Base-by-base conservation (phyloP, 2,797 vertebrate species). In the Esox masquinongy region DNA sequence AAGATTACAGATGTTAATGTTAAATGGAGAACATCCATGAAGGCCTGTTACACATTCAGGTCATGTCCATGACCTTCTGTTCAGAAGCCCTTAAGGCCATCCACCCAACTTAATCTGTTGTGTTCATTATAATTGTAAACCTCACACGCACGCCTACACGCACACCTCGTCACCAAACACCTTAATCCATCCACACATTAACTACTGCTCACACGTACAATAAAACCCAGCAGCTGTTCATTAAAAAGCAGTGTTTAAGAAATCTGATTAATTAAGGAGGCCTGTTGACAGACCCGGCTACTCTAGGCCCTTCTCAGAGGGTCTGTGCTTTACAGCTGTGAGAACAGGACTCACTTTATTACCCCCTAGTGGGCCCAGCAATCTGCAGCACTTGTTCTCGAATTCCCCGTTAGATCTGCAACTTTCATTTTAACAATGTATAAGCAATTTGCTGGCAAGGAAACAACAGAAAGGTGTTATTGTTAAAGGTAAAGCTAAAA, bases 211-310 rank as follows among this genome's bases (percentile, higher is more conserved):
- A 50, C 72, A 74, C 78, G 64, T 61, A 81, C 77, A 80, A 84
- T 75, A 78, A 88, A 87, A 74, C 76, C 59, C 81, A 77, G 82
- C 89, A 89, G 91, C 87, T 91, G 90, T 80, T 89, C 80, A 85
- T 88, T 89, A n/a, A 89, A 81, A 85, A 1, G 61, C 67, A 31
- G 77, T 12, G 39, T 84, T 89, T 80, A 88, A 88, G 79, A 87
- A 91, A 92, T 90, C 1, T 84, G 87, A 92, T 92, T 87, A 89
- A 92, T 91, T 84, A 86, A 84, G 79, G 82, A 75, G 77, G 81
- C 73, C 59, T 67, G 66, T 77, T 66, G 77, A 76, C 68, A 24
- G 82, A 59, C 53, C n/a, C 16, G 50, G 8, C 50, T 51, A 51
- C 50, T 51, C 59, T 49, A 79, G 36, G 51, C 68, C n/a, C 56